phyloP scores from a whole-genome alignment of 2,797 vertebrate species.

The Clarias laeviceps region DNA sequence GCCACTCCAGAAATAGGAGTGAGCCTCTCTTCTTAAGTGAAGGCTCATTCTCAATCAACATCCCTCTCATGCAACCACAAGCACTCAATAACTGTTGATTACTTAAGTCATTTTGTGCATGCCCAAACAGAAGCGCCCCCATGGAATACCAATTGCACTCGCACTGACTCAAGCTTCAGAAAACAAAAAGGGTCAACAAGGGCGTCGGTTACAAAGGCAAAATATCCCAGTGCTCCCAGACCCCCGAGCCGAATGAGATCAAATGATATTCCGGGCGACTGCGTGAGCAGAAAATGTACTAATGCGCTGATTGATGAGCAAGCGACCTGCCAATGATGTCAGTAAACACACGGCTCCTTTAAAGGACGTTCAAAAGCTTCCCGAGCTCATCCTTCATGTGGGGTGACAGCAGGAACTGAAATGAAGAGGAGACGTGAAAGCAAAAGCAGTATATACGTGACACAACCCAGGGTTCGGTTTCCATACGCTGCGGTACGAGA shows the following conservation, averaged over 20 bases:
- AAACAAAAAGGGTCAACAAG: constrained; percentile 34
- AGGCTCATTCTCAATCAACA: constrained; percentile 59
- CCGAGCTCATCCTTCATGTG: constrained; percentile 50
- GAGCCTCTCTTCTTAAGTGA: constrained; percentile 53
- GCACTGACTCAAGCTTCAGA: neutral
- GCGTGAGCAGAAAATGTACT: constrained; percentile 44
- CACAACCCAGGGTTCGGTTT: constrained; percentile 16
- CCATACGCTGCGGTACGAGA: constrained; percentile 19
- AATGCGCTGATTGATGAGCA: constrained; percentile 56
- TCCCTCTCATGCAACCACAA: constrained; percentile 56
- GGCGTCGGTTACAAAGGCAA: constrained; percentile 38
- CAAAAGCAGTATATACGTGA: constrained; percentile 21
- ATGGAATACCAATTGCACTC: constrained; percentile 48
- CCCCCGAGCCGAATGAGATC: constrained; percentile 38
- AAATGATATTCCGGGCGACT: constrained; percentile 41
- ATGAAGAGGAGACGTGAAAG: constrained; percentile 23
- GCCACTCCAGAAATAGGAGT: constrained; percentile 48
- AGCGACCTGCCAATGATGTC: constrained; percentile 52
- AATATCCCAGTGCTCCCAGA: constrained; percentile 1
- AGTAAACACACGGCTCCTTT: constrained; percentile 52
- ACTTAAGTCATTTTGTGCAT: constrained; percentile 53
- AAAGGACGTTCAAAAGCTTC: constrained; percentile 48
- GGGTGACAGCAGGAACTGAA: constrained; percentile 45
- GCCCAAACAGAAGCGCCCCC: constrained; percentile 42
- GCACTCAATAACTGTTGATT: constrained; percentile 61